Base-by-base conservation (phyloP, 1,140 invertebrate species). In the Drosophila guanche region DNA sequence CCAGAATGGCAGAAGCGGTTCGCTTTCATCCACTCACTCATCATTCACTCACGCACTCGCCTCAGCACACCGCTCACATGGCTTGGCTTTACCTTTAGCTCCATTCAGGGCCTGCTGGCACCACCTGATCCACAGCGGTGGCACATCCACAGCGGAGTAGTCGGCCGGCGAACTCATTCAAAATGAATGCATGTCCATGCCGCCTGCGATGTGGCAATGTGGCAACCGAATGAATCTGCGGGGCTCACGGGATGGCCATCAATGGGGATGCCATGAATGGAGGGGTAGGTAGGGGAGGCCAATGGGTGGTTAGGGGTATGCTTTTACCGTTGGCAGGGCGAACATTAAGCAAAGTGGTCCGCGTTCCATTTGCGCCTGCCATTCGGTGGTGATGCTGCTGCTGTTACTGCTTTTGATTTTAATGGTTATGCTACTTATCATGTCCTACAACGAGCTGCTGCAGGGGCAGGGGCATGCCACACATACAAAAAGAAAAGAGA, bases 351-450 rank as follows among this genome's bases (percentile, higher is more conserved):
- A 86, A 86, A 88, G 81, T 86, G 83, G 81, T 75, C 48, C 63
- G 73, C 73, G 81, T 86, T 81, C 80, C 81, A 85, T 85, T 85
- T 85, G 73, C 81, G 69, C 80, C 73, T 65, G 60, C 46, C 65
- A 40, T 45, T 57, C 65, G 53, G 33, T 12, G 33, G 7, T 3
- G 29, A 2, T 8, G 29, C 29, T 3, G 29, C 29, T 29, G 8
- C 29, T 33, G 29, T 8, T 33, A 4, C 72, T 81, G 78, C 79
- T 81, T 81, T 83, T 77, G 77, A 86, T 86, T 85, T 85, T 86
- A 85, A 85, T 85, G 81, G 81, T 77, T 71, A 80, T 71, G 81
- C 81, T 85, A 86, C 81, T 86, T 85, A 85, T 85, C 83, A 86
- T 86, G 81, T 85, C 65, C 67, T 52, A 46, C 76, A 76, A 63